phyloP scores from a whole-genome alignment of 2,888 invertebrate species.

The Caenorhabditis drosophilae region DNA sequence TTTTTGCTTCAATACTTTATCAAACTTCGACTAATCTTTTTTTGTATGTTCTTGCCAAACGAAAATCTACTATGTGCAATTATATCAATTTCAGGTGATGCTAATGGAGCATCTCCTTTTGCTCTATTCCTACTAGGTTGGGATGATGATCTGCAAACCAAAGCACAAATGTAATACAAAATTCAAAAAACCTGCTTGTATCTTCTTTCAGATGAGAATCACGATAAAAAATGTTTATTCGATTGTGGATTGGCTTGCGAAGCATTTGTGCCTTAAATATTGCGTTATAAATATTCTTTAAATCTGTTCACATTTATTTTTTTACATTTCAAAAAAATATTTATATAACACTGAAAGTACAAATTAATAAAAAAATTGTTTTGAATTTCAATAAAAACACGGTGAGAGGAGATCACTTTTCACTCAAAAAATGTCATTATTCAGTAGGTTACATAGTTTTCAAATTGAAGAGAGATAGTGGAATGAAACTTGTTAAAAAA shows the following conservation, averaged over 20 bases:
- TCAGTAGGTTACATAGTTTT: too few species aligned
- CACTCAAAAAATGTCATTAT: background rate
- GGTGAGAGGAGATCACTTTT: background rate
- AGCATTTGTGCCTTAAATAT: conserved; percentile 13
- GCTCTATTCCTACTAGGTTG: background rate
- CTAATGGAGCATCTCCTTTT: conserved; percentile 4
- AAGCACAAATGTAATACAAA: background rate
- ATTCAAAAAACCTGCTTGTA: background rate
- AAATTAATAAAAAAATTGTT: background rate
- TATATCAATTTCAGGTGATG: conserved; percentile 7
- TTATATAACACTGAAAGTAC: too few species aligned
- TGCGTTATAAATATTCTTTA: too few species aligned
- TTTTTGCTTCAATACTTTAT: conserved; percentile 1
- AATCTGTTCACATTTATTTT: conserved; percentile 2
- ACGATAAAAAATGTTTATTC: background rate
- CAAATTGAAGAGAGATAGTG: too few species aligned
- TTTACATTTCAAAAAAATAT: too few species aligned
- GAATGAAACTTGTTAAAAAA: too few species aligned
- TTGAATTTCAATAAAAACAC: background rate
- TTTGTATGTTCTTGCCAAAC: conserved; percentile 6
- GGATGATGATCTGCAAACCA: background rate
- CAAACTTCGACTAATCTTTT: conserved; percentile 3
- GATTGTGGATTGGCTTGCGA: conserved; percentile 1
- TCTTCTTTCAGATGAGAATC: conserved; percentile 1
- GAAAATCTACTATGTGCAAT: conserved; percentile 1